Base-by-base conservation (phyloP, 1,140 invertebrate genomes). In the Saccostrea cuccullata region DNA sequence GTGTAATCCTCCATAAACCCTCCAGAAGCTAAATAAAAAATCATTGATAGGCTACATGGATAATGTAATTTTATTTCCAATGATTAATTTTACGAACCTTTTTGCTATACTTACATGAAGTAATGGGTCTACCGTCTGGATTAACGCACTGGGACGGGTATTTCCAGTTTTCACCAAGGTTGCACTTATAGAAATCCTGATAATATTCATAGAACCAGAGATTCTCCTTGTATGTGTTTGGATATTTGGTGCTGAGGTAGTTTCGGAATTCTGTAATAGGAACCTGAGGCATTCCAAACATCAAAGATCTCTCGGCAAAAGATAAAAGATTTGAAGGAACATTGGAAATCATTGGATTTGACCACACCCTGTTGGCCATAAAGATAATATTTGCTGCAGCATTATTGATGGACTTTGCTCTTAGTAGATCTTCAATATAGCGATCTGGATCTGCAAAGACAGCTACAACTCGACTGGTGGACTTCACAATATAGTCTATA, bases 151-250 rank as follows among this genome's bases (percentile, higher is more conserved):
- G 70, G 15, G 82, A 73, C 36, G 55, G 55, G 67, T 91, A 92
- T 60, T 87, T 88, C 85, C 85, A 90, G 20, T 90, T 89, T n/a
- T 86, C 89, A 6, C 89, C 87, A 20, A 93, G 77, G 64, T 91
- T 90, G 90, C 93, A 94, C 8, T 87, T 60, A 60, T 90, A 91
- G 40, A 89, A 77, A 8, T 87, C 87, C 85, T 94, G 87, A 77
- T 92, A 94, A 85, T 91, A 93, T n/a, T 94, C 93, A 47, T 88
- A 47, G 67, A 94, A 92, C 94, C 94, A 94, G 11, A 93, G 94
- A 70, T 94, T 94, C 47, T 84, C 82, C 40, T 40, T 85, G 82
- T 55, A 88, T 0, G 84, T 64, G 13, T 67, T 77, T 9, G 87
- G 87, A 73, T 73, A 85, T 67, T 88, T 87, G 36, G 26, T 55